Evolutionary conservation across 35 echinoderm and acorn worm species (phyloP), one percentile per base, ranked within the genome.

Genomic region (Anneissia japonica): DNA sequence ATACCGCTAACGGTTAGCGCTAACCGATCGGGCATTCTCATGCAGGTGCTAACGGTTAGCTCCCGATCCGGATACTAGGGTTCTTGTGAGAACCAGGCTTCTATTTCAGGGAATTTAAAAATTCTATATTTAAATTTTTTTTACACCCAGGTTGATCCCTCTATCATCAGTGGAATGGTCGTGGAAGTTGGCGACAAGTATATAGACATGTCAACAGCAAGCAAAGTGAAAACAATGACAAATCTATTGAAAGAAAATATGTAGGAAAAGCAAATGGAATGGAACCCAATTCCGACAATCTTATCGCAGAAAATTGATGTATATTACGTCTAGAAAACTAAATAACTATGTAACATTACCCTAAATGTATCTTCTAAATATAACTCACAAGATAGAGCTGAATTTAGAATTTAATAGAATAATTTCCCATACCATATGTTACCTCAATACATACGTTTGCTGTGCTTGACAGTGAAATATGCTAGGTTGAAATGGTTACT

Each of bases 161-260:
- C 85, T 21, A 77, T 97, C 31, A 36, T 97, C 31, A 89, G 95
- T 31, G 95, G 95, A 1, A 97, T 97, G 91, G 84, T 97, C 21
- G 95, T 93, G 17, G 91, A 97, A 72, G 88, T 97, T 64, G 95
- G 95, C 35, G 95, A 97, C 86, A 97, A 97, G 45, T 97, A 97
- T 64, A 86, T 93, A 1, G 95, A 97, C 85, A 97, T 97, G 95
- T 97, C 95, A 19, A 93, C 91, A 76, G 95, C 95, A 32, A 91
- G 86, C 56, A 90, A 97, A 83, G 95, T 97, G 6, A 93, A 85
- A 76, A 90, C 46, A 17, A 88, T 93, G 84, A 93, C 95, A 77
- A 89, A 93, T 45, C 85, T 97, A 38, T 86, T 97, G 26, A 86
- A 93, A 64, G 88, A 93, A 72, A 37, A 82, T 16, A 86, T 93